Evolutionary conservation across 1,140 invertebrate genomes (phyloP).

Genomic region (Anthonomus grandis): DNA sequence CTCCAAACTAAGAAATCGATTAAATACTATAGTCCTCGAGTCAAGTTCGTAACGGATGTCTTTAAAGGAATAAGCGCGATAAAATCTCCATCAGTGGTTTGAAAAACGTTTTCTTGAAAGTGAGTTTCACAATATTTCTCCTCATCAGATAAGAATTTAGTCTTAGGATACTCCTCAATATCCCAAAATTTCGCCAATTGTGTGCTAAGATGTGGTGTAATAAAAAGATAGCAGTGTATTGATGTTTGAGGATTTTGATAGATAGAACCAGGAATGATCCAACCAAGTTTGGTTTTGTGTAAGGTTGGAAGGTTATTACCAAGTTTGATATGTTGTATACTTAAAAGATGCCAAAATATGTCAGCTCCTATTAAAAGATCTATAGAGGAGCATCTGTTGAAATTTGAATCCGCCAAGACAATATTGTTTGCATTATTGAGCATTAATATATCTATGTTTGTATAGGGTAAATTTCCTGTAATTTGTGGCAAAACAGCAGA

Average conservation of each 20-base stretch:
- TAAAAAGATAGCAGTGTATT: background rate
- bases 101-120: slow-evolving; percentile 20
- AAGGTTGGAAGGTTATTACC: slow-evolving; percentile 12
- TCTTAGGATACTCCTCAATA: slow-evolving; percentile 19
- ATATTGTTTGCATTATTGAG: slow-evolving; percentile 22
- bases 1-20: slow-evolving; percentile 21
- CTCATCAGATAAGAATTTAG: slow-evolving; percentile 12
- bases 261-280: slow-evolving; percentile 26
- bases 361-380: slow-evolving; percentile 32
- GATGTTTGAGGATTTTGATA: background rate
- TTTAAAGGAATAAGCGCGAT: slow-evolving; percentile 29
- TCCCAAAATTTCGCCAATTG: slow-evolving; percentile 28
- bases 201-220: background rate
- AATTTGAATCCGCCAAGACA: slow-evolving; percentile 33
- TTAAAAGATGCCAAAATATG: slow-evolving; percentile 25
- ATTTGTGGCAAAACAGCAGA: slow-evolving; percentile 15
- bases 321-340: slow-evolving; percentile 20
- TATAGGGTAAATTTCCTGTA: slow-evolving; percentile 12
- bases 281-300: slow-evolving; percentile 34
- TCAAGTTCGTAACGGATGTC: slow-evolving; percentile 15
- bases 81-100: slow-evolving; percentile 20
- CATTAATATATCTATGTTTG: background rate
- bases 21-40: slow-evolving; percentile 12
- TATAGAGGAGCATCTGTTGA: slow-evolving; percentile 22
- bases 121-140: slow-evolving; percentile 25